Base-by-base conservation (phyloP, 2,797 vertebrate genomes). In the Bovichtus diacanthus region DNA sequence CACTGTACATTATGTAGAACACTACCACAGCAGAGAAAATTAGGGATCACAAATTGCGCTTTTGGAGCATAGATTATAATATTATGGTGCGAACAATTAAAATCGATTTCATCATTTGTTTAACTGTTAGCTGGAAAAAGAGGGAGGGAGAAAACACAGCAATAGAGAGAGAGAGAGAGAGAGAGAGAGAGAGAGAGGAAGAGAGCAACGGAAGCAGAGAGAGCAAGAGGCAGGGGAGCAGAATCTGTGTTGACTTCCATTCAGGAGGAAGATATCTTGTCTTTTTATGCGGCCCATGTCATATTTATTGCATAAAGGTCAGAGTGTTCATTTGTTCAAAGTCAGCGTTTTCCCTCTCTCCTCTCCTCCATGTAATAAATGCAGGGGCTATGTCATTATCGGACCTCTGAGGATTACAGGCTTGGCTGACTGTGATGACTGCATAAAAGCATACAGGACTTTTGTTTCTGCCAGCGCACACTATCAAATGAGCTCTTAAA, bases 231-330 rank as follows among this genome's bases (percentile, higher is more conserved):
- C 95, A 87, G 90, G 96, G 92, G 89, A 90, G 82, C 89, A 71
- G 84, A 90, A 94, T 95, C 95, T 90, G 92, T 96, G 96, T 93
- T 96, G 95, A 95, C 94, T 96, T 96, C 95, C 95, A 96, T 95
- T 96, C 93, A 95, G 95, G 95, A 96, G 94, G 95, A 96, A 97
- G 97, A 97, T 96, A 96, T 96, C 93, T 94, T 95, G 95, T 95
- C 93, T 95, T 96, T 97, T 95, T 96, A 95, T 97, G 95, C 91
- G 91, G 92, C 95, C 93, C 92, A 60, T 96, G 96, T 96, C 96
- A 97, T 96, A 97, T 97, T 96, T 97, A 96, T 96, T 96, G 94
- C 95, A 96, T 96, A 96, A 95, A 93, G 95, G 95, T 96, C 95
- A 94, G 93, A 93, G 94, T 95, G 95, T 96, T 96, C 94, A 95